Conservation (phyloP, 2,113 vertebrate species). For the Hydrochoerus hydrochaeris region DNA sequence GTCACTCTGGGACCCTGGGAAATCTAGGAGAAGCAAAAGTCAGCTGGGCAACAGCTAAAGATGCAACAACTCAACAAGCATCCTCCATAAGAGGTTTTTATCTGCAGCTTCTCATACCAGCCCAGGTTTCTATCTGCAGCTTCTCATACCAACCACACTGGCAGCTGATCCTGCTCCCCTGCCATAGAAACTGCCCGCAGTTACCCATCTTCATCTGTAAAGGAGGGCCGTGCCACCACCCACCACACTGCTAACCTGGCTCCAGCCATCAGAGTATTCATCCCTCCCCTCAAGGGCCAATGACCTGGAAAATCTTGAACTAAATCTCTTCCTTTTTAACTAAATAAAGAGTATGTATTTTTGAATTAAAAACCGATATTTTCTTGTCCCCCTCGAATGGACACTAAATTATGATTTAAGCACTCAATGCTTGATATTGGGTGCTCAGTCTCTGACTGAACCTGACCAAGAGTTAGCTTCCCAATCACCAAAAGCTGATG, state of each 20-base stretch:
- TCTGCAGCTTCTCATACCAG: neutral
- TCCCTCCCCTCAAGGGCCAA: neutral
- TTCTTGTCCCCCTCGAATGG: neutral
- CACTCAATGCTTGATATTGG: neutral
- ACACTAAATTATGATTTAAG: neutral
- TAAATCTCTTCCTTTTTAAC: conserved; percentile 26
- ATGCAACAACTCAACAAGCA: neutral
- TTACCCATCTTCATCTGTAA: neutral
- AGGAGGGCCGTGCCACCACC: neutral
- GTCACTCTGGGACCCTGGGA: neutral
- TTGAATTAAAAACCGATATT: neutral
- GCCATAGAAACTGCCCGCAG: neutral
- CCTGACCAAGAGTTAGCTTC: neutral
- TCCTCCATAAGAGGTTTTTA: too few species aligned
- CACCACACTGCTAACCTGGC: neutral
- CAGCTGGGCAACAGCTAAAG: neutral
- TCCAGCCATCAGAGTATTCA: neutral
- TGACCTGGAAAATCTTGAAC: neutral
- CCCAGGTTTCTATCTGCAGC: neutral
- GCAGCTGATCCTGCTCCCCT: neutral
- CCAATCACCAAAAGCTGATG: neutral
- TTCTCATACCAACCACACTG: neutral
- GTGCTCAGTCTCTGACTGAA: neutral
- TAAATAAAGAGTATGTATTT: neutral
- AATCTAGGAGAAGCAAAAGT: neutral